A percentile compares a stretch with the other conserved stretches of the same genome.
These are phyloP conservation scores for Regulus satrapa DNA, from an alignment of 2,113 vertebrate genomes.

Conservation along the genomic window DNA sequence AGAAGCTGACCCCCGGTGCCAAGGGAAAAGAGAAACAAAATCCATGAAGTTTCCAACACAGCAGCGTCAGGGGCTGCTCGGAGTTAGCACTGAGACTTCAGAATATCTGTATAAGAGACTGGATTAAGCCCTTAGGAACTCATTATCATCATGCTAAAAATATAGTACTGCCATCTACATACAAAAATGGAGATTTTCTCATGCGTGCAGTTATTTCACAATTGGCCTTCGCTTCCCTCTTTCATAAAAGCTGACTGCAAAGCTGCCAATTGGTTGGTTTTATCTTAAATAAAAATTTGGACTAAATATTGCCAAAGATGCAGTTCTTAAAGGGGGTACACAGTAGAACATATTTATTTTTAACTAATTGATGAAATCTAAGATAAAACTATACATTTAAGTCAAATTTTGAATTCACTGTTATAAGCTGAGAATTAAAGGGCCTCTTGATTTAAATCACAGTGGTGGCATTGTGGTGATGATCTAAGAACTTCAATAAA, in stretches of 20 bases:
- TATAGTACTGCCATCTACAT: neutral
- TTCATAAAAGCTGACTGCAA: neutral
- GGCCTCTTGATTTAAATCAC: neutral
- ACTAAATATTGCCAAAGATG: neutral
- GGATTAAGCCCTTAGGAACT: neutral
- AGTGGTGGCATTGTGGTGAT: neutral
- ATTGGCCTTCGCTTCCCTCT: neutral
- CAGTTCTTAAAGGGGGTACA: neutral
- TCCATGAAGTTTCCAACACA: neutral
- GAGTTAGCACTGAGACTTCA: neutral
- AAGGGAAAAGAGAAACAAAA: neutral
- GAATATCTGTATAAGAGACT: accelerated
- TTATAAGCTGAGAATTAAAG: neutral
- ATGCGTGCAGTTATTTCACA: neutral
- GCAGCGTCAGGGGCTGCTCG: neutral
- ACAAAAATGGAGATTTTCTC: neutral
- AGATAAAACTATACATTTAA: no score
- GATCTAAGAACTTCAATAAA: neutral
- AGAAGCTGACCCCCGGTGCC: neutral
- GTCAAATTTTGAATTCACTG: neutral
- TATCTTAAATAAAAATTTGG: neutral
- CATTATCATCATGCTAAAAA: neutral
- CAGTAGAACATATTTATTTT: neutral
- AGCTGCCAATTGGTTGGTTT: neutral
- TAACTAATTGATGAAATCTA: neutral